phyloP scores from a whole-genome alignment of 2,113 vertebrate genomes.

The Oreocharis arfaki region DNA sequence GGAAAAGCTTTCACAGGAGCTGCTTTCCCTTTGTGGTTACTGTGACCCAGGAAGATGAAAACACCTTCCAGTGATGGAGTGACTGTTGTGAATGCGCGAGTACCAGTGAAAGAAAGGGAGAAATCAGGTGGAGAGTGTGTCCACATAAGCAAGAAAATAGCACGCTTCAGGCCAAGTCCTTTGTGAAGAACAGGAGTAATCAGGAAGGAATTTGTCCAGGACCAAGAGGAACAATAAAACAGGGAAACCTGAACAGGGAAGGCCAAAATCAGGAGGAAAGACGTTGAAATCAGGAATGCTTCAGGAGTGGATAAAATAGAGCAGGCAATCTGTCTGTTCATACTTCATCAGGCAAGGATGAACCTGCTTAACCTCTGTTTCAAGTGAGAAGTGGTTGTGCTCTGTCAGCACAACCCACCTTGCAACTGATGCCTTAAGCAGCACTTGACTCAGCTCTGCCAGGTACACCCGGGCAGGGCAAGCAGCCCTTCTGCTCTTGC shows the following conservation, averaged over 20 bases:
- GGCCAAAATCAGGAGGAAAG: neutral
- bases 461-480: neutral
- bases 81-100: accelerated
- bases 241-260: neutral
- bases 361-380: neutral
- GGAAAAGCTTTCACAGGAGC: neutral
- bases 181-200: neutral
- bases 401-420: neutral
- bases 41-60: neutral
- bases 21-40: neutral
- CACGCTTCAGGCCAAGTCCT: neutral
- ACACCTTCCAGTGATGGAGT: neutral
- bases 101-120: neutral
- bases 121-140: neutral
- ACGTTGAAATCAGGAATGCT: neutral
- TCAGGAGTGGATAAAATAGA: neutral
- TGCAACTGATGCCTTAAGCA: accelerated
- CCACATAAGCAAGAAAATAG: neutral
- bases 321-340: neutral
- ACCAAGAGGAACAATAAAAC: neutral
- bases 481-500: neutral
- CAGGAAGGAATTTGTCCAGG: neutral
- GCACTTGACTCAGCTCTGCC: neutral
- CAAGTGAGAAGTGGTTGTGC: neutral
- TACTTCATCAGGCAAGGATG: neutral